These are phyloP conservation scores for Chrysolina oricalcia DNA, from an alignment of 2,888 invertebrate genomes.

Conservation along the genomic window DNA sequence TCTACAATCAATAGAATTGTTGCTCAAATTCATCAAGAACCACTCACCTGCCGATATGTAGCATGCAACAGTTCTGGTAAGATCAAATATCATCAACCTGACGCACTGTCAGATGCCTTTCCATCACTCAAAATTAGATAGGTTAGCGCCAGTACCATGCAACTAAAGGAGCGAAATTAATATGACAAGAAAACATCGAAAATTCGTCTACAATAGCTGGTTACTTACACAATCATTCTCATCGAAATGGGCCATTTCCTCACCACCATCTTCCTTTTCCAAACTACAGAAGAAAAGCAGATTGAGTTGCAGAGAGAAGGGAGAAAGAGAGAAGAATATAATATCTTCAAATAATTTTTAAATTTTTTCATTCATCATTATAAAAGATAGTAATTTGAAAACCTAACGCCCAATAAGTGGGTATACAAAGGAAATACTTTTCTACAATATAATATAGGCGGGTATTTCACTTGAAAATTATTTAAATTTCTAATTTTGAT, in stretches of 20 bases:
- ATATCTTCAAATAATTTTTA: too few species aligned
- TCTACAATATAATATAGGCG: too few species aligned
- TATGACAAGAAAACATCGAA: slow-evolving; percentile 17
- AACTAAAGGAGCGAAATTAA: slow-evolving; percentile 42
- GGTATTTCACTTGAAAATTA: too few species aligned
- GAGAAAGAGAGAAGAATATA: slow-evolving; percentile 12
- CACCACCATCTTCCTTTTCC: slow-evolving; percentile 71
- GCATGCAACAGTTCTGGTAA: slow-evolving; percentile 3
- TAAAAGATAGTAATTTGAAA: too few species aligned
- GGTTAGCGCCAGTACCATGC: slow-evolving; percentile 40
- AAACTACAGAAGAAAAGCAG: slow-evolving; percentile 62
- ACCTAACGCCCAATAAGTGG: too few species aligned
- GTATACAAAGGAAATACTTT: too few species aligned
- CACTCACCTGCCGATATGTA: slow-evolving; percentile 15
- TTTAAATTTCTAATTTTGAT: too few species aligned
- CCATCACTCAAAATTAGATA: slow-evolving; percentile 26
- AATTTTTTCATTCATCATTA: too few species aligned
- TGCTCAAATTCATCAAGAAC: not conserved
- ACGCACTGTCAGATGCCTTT: slow-evolving; percentile 4
- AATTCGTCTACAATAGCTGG: not conserved
- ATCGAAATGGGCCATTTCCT: slow-evolving; percentile 70
- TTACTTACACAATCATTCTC: slow-evolving; percentile 70
- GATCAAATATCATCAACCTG: slow-evolving; percentile 2
- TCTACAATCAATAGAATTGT: not conserved
- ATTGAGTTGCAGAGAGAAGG: slow-evolving; percentile 2